Percentiles rank a stretch among this genome's conserved stretches.
Evolutionary conservation across 2,113 vertebrate species (phyloP).

Genomic region (Orthonyx spaldingii): DNA sequence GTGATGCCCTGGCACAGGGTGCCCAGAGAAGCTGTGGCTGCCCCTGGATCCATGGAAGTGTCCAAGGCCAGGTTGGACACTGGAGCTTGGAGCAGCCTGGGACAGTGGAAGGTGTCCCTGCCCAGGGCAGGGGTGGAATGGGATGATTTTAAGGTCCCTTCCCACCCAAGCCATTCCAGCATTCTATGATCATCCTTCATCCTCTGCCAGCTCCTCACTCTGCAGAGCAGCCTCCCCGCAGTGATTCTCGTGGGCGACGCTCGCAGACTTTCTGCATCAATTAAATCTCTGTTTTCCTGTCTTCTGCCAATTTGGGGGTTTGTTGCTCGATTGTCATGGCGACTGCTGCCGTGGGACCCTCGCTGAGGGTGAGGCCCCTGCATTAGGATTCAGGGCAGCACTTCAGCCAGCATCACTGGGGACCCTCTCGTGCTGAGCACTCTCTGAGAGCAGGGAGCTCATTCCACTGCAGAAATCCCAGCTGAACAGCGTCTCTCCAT

Average conservation of each 20-base stretch:
- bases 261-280: background rate
- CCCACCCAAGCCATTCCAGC: background rate
- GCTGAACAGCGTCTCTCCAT: rapidly evolving
- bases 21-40: background rate
- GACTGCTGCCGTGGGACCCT: background rate
- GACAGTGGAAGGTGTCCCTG: rapidly evolving
- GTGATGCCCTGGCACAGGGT: background rate
- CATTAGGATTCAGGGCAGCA: background rate
- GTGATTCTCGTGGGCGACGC: background rate
- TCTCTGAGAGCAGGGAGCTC: background rate
- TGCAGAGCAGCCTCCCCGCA: background rate
- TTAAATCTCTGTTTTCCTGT: background rate
- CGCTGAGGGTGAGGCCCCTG: background rate
- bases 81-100: background rate
- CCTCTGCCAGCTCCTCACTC: background rate
- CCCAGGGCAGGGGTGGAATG: background rate
- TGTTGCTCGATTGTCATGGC: background rate
- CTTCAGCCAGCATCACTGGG: background rate
- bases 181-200: background rate
- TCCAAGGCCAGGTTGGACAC: rapidly evolving
- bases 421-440: background rate
- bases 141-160: background rate
- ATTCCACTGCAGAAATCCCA: background rate
- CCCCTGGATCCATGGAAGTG: background rate
- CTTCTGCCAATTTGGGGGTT: background rate